Evolutionary conservation across 2,113 vertebrate species (phyloP), one percentile per base, ranked within the genome.

Genomic region (Chitala chitala): DNA sequence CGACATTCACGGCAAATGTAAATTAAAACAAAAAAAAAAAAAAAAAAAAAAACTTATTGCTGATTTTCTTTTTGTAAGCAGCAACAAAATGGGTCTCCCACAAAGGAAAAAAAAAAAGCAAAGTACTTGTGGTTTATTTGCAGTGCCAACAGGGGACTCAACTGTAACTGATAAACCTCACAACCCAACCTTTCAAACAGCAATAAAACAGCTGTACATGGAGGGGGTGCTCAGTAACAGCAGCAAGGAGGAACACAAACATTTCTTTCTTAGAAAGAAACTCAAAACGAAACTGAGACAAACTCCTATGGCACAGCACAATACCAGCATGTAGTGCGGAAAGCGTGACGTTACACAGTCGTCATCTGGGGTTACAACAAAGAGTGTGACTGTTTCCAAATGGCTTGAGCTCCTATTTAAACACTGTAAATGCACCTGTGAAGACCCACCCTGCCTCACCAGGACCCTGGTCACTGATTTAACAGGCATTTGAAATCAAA

Each of bases 401-500:
- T 20, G 12, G 2, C 48, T 51, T 15, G 48, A 51, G 46, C 5
- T 48, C 46, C 46, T 48, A 48, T 48, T 48, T 15, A 2, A 51
- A 51, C 48, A 51, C 48, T 51, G 48, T 20, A 74, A 80, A 31
- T 48, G 64, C 65, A 54, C 22, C 65, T 68, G 75, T 71, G 74
- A 77, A 75, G 51, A 3, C 29, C 13, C 71, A 78, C 78, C 74
- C 78, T 2, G 33, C 56, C 56, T 2, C 12, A 59, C 56, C 8
- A 79, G 79, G 82, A 74, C 59, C 78, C 48, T 70, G 75, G n/a
- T 70, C 38, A 82, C 69, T 48, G 76, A 85, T 71, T 81, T 79
- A 82, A 76, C 64, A 20, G 69, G 78, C 38, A 12, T 44, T 22
- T 42, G 31, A 58, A 36, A 44, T 24, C 24, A 44, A 65, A 65